Evolutionary conservation across 2,797 vertebrate species (phyloP), one percentile per base, ranked within the genome.

Genomic region (Hemitrygon akajei): DNA sequence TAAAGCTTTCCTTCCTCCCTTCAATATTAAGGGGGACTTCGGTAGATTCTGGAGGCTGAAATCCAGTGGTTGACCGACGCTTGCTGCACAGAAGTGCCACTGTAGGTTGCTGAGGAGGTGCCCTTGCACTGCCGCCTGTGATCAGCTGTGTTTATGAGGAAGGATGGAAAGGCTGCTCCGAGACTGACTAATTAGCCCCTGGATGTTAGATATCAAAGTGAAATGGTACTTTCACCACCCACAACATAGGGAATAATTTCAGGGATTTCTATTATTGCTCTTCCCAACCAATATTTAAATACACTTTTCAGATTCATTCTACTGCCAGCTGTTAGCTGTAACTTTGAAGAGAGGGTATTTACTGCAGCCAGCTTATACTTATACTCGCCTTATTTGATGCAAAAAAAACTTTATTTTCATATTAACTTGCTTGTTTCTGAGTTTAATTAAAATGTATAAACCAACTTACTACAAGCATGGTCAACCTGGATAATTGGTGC

Each of bases 281-380:
- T 89, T 69, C 86, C 60, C 63, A 89, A 89, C 60, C n/a, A 69
- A 63, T 34, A 89, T 69, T 89, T 89, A 89, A 75, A 10, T 89
- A 69, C 63, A 69, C 63, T 10, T 47, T 89, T 63, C 86, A 89
- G 10, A 11, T 16, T 66, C n/a, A 66, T 63, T 87, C 60, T 63
- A 14, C 30, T 66, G 58, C 84, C 58, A 66, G 84, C n/a, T 34
- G 84, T n/a, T 66, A 34, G 63, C 84, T 18, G 84, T 60, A 34
- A 63, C 58, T 63, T n/a, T 87, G 58, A 87, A 87, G n/a, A 58
- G 63, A 34, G 30, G 76, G n/a, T 30, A 77, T 77, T 77, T 77
- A n/a, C 76, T 77, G 75, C 75, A n/a, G 58, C 12, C 84, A 87
- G 14, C 14, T 87, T 87, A 25, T 47, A 87, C 30, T 87, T 87